Evolutionary conservation across 1,140 invertebrate genomes (phyloP).

Genomic region (Berghia stephanieae): DNA sequence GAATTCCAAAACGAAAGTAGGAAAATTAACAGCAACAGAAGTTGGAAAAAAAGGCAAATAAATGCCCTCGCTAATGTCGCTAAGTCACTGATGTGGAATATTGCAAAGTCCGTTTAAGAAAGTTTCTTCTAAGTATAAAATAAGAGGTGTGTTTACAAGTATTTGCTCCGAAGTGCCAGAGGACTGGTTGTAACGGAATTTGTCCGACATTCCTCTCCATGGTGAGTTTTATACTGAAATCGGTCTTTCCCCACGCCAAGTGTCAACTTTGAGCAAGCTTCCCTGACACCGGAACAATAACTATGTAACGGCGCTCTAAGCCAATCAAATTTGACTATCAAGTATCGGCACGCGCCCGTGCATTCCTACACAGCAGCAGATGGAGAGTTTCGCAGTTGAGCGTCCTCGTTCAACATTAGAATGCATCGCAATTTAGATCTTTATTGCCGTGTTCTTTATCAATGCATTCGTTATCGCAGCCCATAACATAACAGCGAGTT

Average conservation of each 20-base stretch:
- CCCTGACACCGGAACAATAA: constrained; percentile 35
- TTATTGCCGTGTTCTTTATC: constrained; percentile 23
- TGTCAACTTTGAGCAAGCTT: constrained; percentile 31
- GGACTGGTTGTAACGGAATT: not conserved
- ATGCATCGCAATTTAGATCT: not conserved
- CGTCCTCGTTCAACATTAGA: no score
- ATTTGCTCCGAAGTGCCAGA: not conserved
- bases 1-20: not conserved
- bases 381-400: not conserved
- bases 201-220: constrained; percentile 27
- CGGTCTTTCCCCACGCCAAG: constrained; percentile 27
- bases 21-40: not conserved
- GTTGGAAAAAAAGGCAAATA: not conserved
- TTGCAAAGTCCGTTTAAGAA: not conserved
- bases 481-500: not conserved
- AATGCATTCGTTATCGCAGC: not conserved
- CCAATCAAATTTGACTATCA: constrained; percentile 12
- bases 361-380: constrained; percentile 28
- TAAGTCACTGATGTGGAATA: no score
- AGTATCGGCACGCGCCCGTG: constrained; percentile 30
- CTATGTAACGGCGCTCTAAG: constrained; percentile 7
- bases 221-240: constrained; percentile 22
- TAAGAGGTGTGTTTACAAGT: not conserved
- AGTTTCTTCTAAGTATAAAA: not conserved
- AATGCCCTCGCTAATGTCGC: no score